Evolutionary conservation across 2,113 vertebrate species (phyloP).

Genomic region (Elephas maximus): DNA sequence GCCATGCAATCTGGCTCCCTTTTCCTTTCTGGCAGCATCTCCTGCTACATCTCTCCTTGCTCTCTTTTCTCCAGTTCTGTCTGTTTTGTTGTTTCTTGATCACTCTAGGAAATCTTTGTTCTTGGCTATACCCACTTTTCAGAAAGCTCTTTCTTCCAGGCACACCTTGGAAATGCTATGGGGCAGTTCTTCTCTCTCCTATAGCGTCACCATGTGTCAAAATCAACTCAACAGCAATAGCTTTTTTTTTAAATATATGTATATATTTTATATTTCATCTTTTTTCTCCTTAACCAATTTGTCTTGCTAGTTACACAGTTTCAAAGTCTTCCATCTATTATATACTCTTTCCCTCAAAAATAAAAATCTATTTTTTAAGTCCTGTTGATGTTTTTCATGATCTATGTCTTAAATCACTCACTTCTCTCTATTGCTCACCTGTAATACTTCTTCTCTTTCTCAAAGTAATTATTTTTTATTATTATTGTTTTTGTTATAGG

Average conservation of each 20-base stretch:
- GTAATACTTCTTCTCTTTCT: not conserved
- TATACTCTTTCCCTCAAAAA: not conserved
- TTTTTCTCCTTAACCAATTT: not conserved
- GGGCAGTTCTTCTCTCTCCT: too few relatives aligned
- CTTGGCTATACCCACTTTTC: not conserved
- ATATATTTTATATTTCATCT: too few relatives aligned
- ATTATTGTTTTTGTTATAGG: too few relatives aligned
- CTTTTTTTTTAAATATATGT: too few relatives aligned
- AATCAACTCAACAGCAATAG: too few relatives aligned
- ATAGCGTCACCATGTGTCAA: too few relatives aligned
- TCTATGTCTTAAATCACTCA: too few relatives aligned
- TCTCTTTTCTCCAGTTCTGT: too few relatives aligned
- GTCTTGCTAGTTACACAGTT: not conserved
- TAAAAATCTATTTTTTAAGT: not conserved
- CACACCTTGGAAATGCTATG: too few relatives aligned
- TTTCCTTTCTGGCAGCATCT: not conserved
- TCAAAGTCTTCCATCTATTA: not conserved
- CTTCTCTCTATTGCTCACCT: not conserved
- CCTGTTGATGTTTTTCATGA: not conserved
- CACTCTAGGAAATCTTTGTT: not conserved
- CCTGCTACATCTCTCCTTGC: not conserved
- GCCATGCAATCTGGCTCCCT: fast-evolving
- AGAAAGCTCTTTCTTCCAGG: not conserved
- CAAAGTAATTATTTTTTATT: not conserved
- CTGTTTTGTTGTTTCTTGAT: not conserved